Evolutionary conservation across 2,888 invertebrate genomes (phyloP).

Genomic region (Bombyx huttoni): DNA sequence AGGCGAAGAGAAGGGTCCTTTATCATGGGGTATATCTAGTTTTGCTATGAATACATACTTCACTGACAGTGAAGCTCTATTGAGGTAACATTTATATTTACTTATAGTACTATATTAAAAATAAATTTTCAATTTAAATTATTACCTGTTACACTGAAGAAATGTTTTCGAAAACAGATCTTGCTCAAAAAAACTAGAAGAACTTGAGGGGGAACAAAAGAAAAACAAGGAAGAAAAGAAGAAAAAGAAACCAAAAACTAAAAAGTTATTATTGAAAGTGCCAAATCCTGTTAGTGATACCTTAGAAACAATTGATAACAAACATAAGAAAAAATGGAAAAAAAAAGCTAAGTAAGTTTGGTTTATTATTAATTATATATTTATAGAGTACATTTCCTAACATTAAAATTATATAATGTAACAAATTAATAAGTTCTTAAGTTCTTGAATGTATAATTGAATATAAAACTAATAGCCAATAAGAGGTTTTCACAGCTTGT

Average conservation of each 20-base stretch:
- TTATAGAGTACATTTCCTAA: neutral
- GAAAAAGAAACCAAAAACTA: conserved; percentile 58
- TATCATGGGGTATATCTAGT: conserved; percentile 78
- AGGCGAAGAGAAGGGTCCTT: conserved; percentile 64
- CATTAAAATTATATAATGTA: too few relatives aligned
- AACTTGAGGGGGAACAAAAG: conserved; percentile 51
- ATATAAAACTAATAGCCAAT: too few relatives aligned
- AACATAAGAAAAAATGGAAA: conserved; percentile 50
- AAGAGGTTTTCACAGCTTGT: too few relatives aligned
- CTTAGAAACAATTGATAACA: conserved; percentile 39
- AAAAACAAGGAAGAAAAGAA: conserved; percentile 56
- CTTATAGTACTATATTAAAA: neutral
- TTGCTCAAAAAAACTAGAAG: conserved; percentile 76
- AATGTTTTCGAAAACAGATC: conserved; percentile 52
- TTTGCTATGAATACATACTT: conserved; percentile 69
- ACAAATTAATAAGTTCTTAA: too few relatives aligned
- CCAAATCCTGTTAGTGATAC: conserved; percentile 49
- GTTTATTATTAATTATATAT: neutral
- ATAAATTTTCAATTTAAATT: too few relatives aligned
- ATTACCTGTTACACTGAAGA: too few relatives aligned
- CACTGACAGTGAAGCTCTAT: conserved; percentile 71
- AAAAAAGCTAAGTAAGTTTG: conserved; percentile 65
- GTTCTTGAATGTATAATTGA: too few relatives aligned
- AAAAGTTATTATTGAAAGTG: conserved; percentile 55
- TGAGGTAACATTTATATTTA: conserved; percentile 43